Percentiles rank a stretch among this genome's conserved stretches.
Conservation (phyloP, 2,797 vertebrate species). For the Denticeps clupeoides region DNA sequence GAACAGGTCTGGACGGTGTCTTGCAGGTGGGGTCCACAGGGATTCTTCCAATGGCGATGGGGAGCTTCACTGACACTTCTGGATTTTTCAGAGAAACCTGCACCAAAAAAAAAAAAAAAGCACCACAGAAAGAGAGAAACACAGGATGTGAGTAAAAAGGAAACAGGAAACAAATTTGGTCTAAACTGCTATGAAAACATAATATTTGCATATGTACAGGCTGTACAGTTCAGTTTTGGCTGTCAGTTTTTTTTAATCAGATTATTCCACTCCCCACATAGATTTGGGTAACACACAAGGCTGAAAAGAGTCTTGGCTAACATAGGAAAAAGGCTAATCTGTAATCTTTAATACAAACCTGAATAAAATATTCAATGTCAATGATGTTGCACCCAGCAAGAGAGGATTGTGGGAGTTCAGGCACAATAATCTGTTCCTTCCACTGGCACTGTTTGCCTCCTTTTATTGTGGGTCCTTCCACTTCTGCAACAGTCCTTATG, state of each 20-base stretch:
- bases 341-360: too few relatives aligned
- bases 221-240: too few relatives aligned
- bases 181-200: too few relatives aligned
- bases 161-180: too few relatives aligned
- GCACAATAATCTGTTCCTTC: constrained; percentile 90
- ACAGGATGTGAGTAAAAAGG: too few relatives aligned
- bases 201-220: too few relatives aligned
- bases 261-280: too few relatives aligned
- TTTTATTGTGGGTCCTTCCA: constrained; percentile 77
- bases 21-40: constrained; percentile 63
- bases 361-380: constrained; percentile 80
- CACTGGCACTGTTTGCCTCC: constrained; percentile 74
- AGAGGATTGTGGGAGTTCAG: constrained; percentile 78
- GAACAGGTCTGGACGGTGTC: constrained; percentile 37
- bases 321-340: not conserved
- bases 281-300: too few relatives aligned
- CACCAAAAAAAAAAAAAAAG: not conserved
- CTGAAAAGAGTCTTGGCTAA: too few relatives aligned
- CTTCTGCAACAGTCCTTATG: constrained; percentile 68
- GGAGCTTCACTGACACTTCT: constrained; percentile 71
- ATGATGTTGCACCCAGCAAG: constrained; percentile 82
- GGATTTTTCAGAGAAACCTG: constrained; percentile 81
- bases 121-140: not conserved
- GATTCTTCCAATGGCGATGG: constrained; percentile 81
- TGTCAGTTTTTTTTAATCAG: too few relatives aligned